Base-by-base conservation (phyloP, 2,797 vertebrate genomes). In the Pseudochromis fuscus region DNA sequence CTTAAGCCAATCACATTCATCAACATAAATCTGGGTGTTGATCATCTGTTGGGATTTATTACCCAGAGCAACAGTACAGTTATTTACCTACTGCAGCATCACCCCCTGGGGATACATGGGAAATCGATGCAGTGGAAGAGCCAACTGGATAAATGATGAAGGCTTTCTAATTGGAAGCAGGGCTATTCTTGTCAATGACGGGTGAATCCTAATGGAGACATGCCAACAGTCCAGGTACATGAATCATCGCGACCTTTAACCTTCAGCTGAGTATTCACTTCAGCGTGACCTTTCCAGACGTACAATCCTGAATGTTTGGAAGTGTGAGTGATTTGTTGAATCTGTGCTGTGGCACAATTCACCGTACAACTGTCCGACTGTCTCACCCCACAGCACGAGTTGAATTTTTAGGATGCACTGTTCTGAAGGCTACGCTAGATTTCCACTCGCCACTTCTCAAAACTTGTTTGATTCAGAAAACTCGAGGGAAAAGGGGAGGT, bases 21-120 rank as follows among this genome's bases (percentile, higher is more conserved):
- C 40, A 51, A 7, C 18, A 23, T 5, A 1, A 23, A 12, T 23
- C 42, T 12, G 37, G 15, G 12, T 18, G 12, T 38, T 35, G 33
- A 12, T 35, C 33, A 35, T 12, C 13, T 35, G 33, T 35, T 19
- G 35, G 28, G 56, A 58, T 64, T 56, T 35, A 52, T 48, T 18
- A 35, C 4, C 30, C 4, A 2, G 9, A 51, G 45, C 44, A 66
- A 73, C 75, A n/a, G 55, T 63, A 15, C 46, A 16, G 38, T 55
- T 40, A 24, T 65, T 62, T 38, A 38, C 12, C 51, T 24, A 1
- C 16, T 24, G 8, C 4, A 13, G 21, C 27, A 37, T 50, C 4
- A 16, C 33, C 44, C 52, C 56, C 59, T 37, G 5, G 13, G 42
- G n/a, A 42, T 42, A 19, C n/a, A 42, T 8, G 40, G 9, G 40